phyloP scores from a whole-genome alignment of 2,888 invertebrate species.

The Orthonevra nobilis region DNA sequence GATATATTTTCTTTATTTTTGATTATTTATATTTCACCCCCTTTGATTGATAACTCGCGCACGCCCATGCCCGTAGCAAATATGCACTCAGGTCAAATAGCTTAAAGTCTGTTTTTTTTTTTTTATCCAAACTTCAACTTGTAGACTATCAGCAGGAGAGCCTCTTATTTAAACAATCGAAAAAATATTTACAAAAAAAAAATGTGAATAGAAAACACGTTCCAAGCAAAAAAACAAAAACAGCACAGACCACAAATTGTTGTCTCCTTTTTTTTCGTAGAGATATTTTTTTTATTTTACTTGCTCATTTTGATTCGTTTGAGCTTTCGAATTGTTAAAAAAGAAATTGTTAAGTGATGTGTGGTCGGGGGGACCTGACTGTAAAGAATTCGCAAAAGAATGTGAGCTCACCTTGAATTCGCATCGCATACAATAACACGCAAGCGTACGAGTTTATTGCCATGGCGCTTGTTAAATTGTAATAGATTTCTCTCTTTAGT shows the following conservation, averaged over 20 bases:
- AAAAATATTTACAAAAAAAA: too few relatives aligned
- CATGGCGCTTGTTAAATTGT: constrained; percentile 3
- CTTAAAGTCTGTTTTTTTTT: not conserved
- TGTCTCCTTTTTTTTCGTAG: not conserved
- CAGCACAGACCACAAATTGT: too few relatives aligned
- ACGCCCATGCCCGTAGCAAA: too few relatives aligned
- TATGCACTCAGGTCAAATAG: too few relatives aligned
- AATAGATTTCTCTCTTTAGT: constrained; percentile 5
- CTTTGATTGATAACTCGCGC: too few relatives aligned
- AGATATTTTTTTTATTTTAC: not conserved
- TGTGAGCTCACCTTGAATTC: constrained; percentile 47
- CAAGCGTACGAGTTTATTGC: constrained; percentile 2
- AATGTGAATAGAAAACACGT: too few relatives aligned
- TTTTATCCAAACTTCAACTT: constrained; percentile 1
- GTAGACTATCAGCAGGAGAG: not conserved
- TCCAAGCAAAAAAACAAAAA: too few relatives aligned
- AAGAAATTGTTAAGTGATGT: constrained; percentile 17
- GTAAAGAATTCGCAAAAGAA: constrained; percentile 34
- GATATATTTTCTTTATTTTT: too few relatives aligned
- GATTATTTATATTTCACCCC: too few relatives aligned
- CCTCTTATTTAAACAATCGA: too few relatives aligned
- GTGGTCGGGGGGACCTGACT: not conserved
- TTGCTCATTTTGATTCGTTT: not conserved
- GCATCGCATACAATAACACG: not conserved
- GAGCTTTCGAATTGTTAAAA: constrained; percentile 6